A percentile compares a stretch with the other conserved stretches of the same genome.
Conservation (phyloP, 2,888 invertebrate genomes). For the Leptothorax acervorum region DNA sequence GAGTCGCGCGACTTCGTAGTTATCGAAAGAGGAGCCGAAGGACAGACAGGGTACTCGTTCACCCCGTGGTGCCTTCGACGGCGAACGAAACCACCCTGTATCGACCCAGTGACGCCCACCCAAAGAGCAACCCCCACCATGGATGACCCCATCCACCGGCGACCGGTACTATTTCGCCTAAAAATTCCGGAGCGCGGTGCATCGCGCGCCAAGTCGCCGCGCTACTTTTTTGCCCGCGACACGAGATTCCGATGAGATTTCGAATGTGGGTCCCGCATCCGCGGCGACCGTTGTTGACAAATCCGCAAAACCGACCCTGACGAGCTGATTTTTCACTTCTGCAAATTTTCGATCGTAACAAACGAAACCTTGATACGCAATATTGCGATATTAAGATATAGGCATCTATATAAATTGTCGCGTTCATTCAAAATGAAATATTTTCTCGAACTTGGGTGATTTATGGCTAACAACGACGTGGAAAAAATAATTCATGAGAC, state of each 20-base stretch:
- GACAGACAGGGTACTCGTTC: slow-evolving; percentile 53
- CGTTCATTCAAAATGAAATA: not conserved
- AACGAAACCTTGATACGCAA: not conserved
- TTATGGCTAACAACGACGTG: not conserved
- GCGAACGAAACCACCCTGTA: slow-evolving; percentile 79
- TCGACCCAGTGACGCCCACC: slow-evolving; percentile 82
- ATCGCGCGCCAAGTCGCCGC: slow-evolving; percentile 21
- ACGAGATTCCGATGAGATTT: not conserved
- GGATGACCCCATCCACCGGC: slow-evolving; percentile 66
- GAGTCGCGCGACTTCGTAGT: not conserved
- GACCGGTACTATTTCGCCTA: slow-evolving; percentile 59
- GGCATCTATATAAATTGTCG: not conserved
- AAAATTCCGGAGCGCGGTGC: slow-evolving; percentile 65
- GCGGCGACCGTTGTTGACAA: not conserved
- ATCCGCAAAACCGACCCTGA: not conserved
- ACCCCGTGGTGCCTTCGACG: slow-evolving; percentile 73
- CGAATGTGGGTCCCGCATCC: not conserved
- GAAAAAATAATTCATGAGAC: slow-evolving; percentile 17
- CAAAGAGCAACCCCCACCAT: slow-evolving; percentile 74
- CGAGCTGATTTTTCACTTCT: not conserved
- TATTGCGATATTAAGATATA: not conserved
- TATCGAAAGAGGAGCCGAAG: slow-evolving; percentile 5
- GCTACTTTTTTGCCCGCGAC: slow-evolving; percentile 29
- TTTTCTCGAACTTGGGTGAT: not conserved
- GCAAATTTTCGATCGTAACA: not conserved